Evolutionary conservation across 2,113 vertebrate species (phyloP), one percentile per base, ranked within the genome.

Genomic region (Monopterus albus): DNA sequence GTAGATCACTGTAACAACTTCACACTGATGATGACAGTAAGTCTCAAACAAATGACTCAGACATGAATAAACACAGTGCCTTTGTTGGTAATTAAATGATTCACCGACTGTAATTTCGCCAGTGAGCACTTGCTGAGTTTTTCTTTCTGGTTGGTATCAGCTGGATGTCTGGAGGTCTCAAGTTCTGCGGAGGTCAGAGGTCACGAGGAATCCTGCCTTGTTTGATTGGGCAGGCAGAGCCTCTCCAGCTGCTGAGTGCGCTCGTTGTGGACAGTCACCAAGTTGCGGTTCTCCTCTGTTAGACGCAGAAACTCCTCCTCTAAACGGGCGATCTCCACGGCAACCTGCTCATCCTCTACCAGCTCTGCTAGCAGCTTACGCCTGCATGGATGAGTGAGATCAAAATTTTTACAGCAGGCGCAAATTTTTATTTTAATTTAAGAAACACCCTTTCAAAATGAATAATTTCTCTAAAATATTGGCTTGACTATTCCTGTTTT

Each of bases 131-230:
- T 17, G 39, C 68, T 28, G 72, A 70, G 73, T 59, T 53, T 53
- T 64, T 40, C 23, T 75, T 65, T 72, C 38, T 66, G 62, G n/a
- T 67, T 47, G 53, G 58, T 47, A 28, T 82, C 62, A 66, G 64
- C 69, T 63, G 60, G 56, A 61, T 38, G 68, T 79, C 40, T 28
- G 49, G 42, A 76, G 75, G 69, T 79, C 77, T 83, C 73, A 66
- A 79, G 72, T 73, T 61, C 69, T 35, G 33, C 3, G 49, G 79
- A 62, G 57, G 77, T 83, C 72, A 82, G 63, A 73, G 91, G 93
- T 96, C 97, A 98, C 49, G 95, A 98, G 20, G 97, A 96, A 38
- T 96, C 95, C 87, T 94, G 96, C 63, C 95, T 92, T 64, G 94
- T 95, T 72, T 90, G 94, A 79, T 91, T 94, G 89, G 93, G 92